Evolutionary conservation across 2,888 invertebrate genomes (phyloP), one percentile per base, ranked within the genome.

Genomic region (Lepidocyrtoides sp.): DNA sequence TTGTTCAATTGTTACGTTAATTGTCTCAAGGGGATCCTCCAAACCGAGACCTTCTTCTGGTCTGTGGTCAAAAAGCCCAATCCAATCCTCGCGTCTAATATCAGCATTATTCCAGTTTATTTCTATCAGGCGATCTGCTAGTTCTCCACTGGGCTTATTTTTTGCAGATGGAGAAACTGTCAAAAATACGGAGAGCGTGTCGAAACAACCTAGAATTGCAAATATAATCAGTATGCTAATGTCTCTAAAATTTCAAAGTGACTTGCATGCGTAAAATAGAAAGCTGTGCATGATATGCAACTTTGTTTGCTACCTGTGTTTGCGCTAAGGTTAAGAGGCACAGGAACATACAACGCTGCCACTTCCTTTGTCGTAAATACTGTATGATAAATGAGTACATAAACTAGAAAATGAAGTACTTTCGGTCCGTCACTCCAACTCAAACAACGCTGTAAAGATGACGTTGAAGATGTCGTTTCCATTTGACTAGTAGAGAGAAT

Each of bases 41-140:
- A 93, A 51, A n/a, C 93, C 91, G 36, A 84, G 48, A 8, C 91
- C 90, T 66, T 93, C 93, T 10, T 93, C 92, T 0, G 95, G 95
- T 44, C 94, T 94, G 72, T 94, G 94, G 75, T 94, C 94, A 93
- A 94, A 95, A 5, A 95, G 93, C 0, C 95, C 95, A 29, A 95
- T 94, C 94, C 94, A 95, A 93, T 95, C 94, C 48, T 94, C 94
- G 23, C 81, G 83, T 81, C 93, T 91, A 14, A 93, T 91, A 8
- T 94, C 93, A 20, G 90, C 87, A 89, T 92, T 92, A 72, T 93
- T 93, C 94, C 94, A 94, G 60, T 94, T 94, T 0, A 94, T 91
- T 84, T 94, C 94, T 44, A 94, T 85, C 8, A 93, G 51, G 26
- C 94, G 89, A 77, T 94, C 94, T 14, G 91, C 91, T 8, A 93